Conservation (phyloP, 2,113 vertebrate genomes). For the Chaenogobius annularis region DNA sequence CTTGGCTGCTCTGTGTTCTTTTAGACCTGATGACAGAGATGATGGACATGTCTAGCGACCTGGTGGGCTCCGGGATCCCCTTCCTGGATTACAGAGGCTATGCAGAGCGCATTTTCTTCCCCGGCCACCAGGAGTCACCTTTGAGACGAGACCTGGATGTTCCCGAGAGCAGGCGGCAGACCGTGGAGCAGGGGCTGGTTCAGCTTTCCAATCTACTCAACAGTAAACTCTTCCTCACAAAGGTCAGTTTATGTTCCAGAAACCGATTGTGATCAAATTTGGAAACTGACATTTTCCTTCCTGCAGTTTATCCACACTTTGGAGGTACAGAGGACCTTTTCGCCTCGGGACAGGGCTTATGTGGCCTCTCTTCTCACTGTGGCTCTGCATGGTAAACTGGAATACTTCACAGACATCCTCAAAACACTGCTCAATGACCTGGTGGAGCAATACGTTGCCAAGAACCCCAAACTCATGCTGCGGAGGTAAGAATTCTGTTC, state of each 20-base stretch:
- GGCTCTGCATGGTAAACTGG: constrained; percentile 91
- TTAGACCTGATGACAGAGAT: constrained; percentile 98
- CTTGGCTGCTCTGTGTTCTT: neutral
- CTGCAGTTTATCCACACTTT: constrained; percentile 92
- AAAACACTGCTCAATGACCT: constrained; percentile 92
- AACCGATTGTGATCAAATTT: neutral
- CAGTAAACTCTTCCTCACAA: constrained; percentile 97
- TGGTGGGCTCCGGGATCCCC: constrained; percentile 93
- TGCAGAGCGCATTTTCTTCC: constrained; percentile 94
- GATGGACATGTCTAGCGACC: constrained; percentile 96
- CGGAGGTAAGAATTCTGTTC: constrained; percentile 79
- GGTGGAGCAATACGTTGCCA: constrained; percentile 94
- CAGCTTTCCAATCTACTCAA: constrained; percentile 97
- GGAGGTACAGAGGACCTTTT: constrained; percentile 94
- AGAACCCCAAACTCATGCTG: constrained; percentile 97
- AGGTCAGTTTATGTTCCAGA: constrained; percentile 72
- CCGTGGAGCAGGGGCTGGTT: constrained; percentile 91
- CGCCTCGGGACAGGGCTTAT: constrained; percentile 90
- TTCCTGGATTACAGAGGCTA: constrained; percentile 94
- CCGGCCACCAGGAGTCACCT: constrained; percentile 90
- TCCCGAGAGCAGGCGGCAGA: constrained; percentile 87
- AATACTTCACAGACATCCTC: constrained; percentile 97
- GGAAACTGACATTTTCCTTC: neutral
- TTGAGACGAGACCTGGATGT: constrained; percentile 90
- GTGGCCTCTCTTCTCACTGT: constrained; percentile 93